Evolutionary conservation across 2,797 vertebrate species (phyloP).

Genomic region (Onychomys arenicola): DNA sequence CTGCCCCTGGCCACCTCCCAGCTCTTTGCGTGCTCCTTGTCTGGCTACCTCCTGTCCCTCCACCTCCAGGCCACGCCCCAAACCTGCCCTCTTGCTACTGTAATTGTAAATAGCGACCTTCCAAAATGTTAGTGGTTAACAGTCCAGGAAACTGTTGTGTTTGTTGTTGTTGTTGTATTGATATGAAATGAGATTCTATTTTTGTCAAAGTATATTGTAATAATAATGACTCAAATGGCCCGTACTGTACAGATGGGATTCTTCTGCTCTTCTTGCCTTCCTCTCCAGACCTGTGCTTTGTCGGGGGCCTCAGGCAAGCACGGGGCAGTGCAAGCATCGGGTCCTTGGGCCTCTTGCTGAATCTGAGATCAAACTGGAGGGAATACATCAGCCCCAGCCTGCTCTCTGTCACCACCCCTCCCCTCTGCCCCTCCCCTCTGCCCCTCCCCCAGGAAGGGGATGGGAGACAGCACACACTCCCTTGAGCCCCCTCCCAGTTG

Average conservation of each 20-base stretch:
- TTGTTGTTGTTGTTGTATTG: slow-evolving; percentile 86
- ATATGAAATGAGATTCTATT: slow-evolving; percentile 91
- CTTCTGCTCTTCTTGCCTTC: slow-evolving; percentile 79
- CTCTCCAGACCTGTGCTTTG: not conserved
- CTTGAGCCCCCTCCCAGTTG: not conserved
- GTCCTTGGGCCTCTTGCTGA: slow-evolving; percentile 60
- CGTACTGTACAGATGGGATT: slow-evolving; percentile 86
- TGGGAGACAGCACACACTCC: not conserved
- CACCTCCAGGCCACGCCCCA: slow-evolving; percentile 63
- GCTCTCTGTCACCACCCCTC: not conserved
- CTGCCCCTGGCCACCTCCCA: not conserved
- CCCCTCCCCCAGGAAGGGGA: not conserved
- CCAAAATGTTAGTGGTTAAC: slow-evolving; percentile 85
- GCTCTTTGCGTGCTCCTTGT: slow-evolving; percentile 55
- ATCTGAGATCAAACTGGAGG: slow-evolving; percentile 53
- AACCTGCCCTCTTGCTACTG: slow-evolving; percentile 83
- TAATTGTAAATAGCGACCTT: slow-evolving; percentile 88
- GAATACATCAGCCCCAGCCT: slow-evolving; percentile 44
- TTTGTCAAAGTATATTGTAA: slow-evolving; percentile 91
- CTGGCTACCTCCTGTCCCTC: slow-evolving; percentile 79
- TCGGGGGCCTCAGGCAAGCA: not conserved
- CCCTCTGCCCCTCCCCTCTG: not conserved
- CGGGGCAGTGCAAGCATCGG: not conserved
- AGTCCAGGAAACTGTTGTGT: slow-evolving; percentile 86
- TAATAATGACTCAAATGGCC: slow-evolving; percentile 87